These are phyloP conservation scores for Botia almorhae DNA, from an alignment of 2,797 vertebrate species.

Conservation along the genomic window DNA sequence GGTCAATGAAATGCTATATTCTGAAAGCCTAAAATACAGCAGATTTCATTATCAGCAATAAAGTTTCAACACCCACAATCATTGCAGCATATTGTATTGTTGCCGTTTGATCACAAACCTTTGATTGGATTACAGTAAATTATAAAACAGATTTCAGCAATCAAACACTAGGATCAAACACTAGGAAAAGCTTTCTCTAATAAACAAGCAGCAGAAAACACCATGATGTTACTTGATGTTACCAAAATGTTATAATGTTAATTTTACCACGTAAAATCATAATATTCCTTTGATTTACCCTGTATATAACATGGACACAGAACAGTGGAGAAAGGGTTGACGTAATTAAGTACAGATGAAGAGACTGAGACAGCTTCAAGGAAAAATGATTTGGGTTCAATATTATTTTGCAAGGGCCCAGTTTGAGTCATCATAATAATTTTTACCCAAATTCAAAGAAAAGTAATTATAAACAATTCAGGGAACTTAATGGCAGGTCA, in stretches of 20 bases:
- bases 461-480: constrained; percentile 6
- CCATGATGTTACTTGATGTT: not conserved
- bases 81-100: not conserved
- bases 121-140: not conserved
- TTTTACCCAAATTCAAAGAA: constrained; percentile 5
- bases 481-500: constrained; percentile 6
- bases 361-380: not conserved
- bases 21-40: not conserved
- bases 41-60: not conserved
- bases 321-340: too few relatives aligned
- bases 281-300: not conserved
- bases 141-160: not conserved
- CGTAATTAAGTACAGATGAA: not conserved
- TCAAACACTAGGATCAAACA: not conserved
- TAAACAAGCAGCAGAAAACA: not conserved
- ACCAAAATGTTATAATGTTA: not conserved
- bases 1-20: not conserved
- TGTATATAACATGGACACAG: not conserved
- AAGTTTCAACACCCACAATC: not conserved
- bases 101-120: not conserved
- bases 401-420: not conserved
- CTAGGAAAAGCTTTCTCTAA: not conserved
- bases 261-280: too few relatives aligned
- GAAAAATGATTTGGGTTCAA: not conserved
- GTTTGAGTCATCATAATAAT: not conserved